A percentile compares a stretch with the other conserved stretches of the same genome.
These are phyloP conservation scores for Xestia c-nigrum DNA, from an alignment of 2,888 invertebrate genomes.

Conservation along the genomic window DNA sequence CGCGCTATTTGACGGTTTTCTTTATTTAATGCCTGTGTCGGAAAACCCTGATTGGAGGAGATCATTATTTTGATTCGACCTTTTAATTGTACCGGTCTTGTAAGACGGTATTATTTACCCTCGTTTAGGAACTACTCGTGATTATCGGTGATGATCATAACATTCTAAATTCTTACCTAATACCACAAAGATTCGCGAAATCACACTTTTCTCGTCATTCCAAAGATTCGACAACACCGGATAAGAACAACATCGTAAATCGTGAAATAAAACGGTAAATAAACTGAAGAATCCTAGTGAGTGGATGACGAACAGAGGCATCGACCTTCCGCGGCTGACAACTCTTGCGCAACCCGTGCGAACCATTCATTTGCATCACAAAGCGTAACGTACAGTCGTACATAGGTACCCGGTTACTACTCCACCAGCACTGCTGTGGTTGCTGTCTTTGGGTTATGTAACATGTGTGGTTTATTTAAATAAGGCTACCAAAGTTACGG, in stretches of 20 bases:
- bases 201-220: slow-evolving; percentile 10
- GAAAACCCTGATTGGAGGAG: slow-evolving; percentile 21
- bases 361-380: slow-evolving; percentile 71
- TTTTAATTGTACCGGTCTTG: slow-evolving; percentile 9
- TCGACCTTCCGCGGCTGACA: slow-evolving; percentile 66
- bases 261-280: slow-evolving; percentile 44
- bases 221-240: slow-evolving; percentile 10
- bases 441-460: slow-evolving; percentile 49
- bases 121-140: no score
- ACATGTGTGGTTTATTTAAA: slow-evolving; percentile 40
- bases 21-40: neutral
- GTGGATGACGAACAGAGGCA: slow-evolving; percentile 64
- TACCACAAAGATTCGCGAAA: slow-evolving; percentile 1
- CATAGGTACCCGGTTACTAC: slow-evolving; percentile 52
- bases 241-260: slow-evolving; percentile 18
- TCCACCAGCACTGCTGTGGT: slow-evolving; percentile 30
- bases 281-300: slow-evolving; percentile 54
- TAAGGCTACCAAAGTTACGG: slow-evolving; percentile 23
- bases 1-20: slow-evolving; percentile 7
- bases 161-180: slow-evolving; percentile 5
- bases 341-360: slow-evolving; percentile 68
- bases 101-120: neutral
- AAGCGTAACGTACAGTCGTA: slow-evolving; percentile 59
- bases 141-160: neutral
- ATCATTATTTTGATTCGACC: slow-evolving; percentile 23